phyloP scores from a whole-genome alignment of 1,140 invertebrate genomes.

The Zaprionus lachaisei region DNA sequence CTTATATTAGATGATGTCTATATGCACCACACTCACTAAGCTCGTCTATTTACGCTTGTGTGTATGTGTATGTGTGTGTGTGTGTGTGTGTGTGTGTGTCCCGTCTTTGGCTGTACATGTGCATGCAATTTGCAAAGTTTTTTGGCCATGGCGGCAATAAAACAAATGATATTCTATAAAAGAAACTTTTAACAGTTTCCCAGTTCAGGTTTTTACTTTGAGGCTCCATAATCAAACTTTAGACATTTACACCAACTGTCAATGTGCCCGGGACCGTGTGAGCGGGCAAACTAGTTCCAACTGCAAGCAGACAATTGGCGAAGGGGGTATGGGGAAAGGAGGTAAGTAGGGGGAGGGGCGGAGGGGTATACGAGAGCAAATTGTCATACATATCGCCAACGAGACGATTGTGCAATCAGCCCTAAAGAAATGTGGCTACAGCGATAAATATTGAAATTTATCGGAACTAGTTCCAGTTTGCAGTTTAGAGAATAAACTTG shows the following conservation, averaged over 20 bases:
- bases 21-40: slow-evolving; percentile 13
- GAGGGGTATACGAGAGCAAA: background rate
- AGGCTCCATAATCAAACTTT: slow-evolving; percentile 71
- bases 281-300: background rate
- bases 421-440: background rate
- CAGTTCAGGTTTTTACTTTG: slow-evolving; percentile 29
- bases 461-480: background rate
- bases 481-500: background rate
- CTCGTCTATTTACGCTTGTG: background rate
- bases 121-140: slow-evolving; percentile 71
- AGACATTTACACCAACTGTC: slow-evolving; percentile 69
- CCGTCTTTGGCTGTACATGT: slow-evolving; percentile 30
- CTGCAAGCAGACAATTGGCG: background rate
- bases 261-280: slow-evolving; percentile 25
- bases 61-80: slow-evolving; percentile 13
- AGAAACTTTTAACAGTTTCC: slow-evolving; percentile 65
- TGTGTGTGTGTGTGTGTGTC: slow-evolving; percentile 16
- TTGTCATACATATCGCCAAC: background rate
- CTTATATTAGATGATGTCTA: slow-evolving; percentile 34
- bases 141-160: slow-evolving; percentile 64
- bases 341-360: background rate
- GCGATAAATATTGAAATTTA: background rate
- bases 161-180: slow-evolving; percentile 76
- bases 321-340: background rate
- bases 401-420: background rate